Base-by-base conservation (phyloP, 2,888 invertebrate genomes). In the Agonum fuliginosum region DNA sequence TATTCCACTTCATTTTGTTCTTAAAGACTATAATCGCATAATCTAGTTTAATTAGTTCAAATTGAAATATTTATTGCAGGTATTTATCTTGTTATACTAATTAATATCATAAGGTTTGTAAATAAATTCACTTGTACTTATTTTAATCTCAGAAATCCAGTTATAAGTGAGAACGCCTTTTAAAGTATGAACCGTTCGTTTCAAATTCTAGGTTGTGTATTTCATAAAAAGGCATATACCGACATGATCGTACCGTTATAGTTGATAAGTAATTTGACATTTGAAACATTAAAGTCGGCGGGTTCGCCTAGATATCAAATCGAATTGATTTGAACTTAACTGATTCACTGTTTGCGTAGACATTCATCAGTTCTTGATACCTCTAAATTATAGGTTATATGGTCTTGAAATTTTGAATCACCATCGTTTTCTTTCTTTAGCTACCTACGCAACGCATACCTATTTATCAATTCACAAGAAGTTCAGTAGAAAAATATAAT, bases 231-330 rank as follows among this genome's bases (percentile, higher is more conserved):
- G 20, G 19, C 20, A 67, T 70, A 46, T 17, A 46, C 22, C 30
- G 62, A 62, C 54, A 54, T 54, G 22, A 22, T 22, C 17, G n/a
- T 54, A 67, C 46, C 70, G 70, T 70, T 70, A 70, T 3, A n/a
- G n/a, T 20, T 19, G 30, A 67, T 67, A 67, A 70, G 58, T 58
- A 54, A 72, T 72, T 72, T 72, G 72, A 72, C 72, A 72, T 72
- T 72, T 72, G 43, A 58, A 72, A 22, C 17, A 34, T 54, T 58
- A 54, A 69, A 69, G 20, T 34, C 34, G 46, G 46, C 46, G 8
- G 8, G 6, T 37, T 37, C 37, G 37, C 37, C 37, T 37, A 37
- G 37, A 67, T 67, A 14, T 62, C 58, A 62, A 30, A 62, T 58
- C 58, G 30, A 51, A 51, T 27, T 37, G 37, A 37, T 37, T 12